Conservation (phyloP, 2,113 vertebrate genomes). For the Trichechus manatus region DNA sequence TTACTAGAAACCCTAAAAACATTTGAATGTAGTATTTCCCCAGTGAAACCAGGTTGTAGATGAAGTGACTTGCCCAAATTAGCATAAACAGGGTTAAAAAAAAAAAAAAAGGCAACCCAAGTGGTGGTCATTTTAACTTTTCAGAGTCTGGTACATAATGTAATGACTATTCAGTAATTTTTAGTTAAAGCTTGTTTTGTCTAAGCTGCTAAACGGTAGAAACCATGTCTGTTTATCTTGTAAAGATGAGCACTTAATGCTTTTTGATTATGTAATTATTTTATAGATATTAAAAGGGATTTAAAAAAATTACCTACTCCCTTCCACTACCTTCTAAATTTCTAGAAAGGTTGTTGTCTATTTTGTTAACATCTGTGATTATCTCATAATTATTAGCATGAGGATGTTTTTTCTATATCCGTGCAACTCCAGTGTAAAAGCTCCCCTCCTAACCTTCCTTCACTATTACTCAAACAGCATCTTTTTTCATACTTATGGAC, state of each 20-base stretch:
- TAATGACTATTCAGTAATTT: background rate
- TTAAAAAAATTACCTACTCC: background rate
- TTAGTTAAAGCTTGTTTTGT: slow-evolving; percentile 2
- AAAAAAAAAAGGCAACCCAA: background rate
- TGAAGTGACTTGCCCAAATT: slow-evolving; percentile 1
- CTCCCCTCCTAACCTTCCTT: background rate
- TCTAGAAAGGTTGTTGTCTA: background rate
- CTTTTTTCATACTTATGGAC: background rate
- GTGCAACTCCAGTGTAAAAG: background rate
- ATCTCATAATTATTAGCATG: background rate
- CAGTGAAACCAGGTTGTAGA: background rate
- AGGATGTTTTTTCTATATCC: background rate
- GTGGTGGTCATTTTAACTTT: slow-evolving; percentile 3
- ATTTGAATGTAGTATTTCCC: background rate
- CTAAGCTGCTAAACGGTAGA: background rate
- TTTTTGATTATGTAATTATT: slow-evolving; percentile 14
- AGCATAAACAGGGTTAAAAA: background rate
- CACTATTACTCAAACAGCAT: background rate
- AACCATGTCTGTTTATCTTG: background rate
- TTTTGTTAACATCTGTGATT: slow-evolving; percentile 20
- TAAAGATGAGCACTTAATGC: background rate
- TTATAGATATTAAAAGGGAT: background rate
- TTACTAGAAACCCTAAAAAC: slow-evolving; percentile 18
- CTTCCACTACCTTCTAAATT: slow-evolving; percentile 20
- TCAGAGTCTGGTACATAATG: background rate